Evolutionary conservation across 2,888 invertebrate genomes (phyloP).

Genomic region (Gibbula magus): DNA sequence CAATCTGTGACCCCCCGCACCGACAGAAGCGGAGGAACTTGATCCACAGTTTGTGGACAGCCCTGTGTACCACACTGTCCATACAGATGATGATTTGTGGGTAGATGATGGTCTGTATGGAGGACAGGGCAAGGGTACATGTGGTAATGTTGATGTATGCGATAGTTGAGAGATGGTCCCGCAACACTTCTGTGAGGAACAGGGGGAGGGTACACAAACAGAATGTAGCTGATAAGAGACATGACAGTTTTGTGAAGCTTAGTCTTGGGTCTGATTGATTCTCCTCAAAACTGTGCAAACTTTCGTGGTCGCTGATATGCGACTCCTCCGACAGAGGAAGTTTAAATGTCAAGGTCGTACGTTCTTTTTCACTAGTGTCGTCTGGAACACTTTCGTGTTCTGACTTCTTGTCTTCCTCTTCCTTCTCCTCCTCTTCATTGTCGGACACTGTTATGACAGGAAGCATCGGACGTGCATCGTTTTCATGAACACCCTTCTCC

Average conservation of each 20-base stretch:
- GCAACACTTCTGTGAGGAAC: constrained; percentile 58
- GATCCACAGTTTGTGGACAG: constrained; percentile 43
- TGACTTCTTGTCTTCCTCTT: constrained; percentile 23
- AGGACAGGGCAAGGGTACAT: constrained; percentile 61
- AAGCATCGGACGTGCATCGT: constrained; percentile 1
- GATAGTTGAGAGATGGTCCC: constrained; percentile 44
- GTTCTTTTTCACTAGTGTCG: neutral
- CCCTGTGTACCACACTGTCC: constrained; percentile 56
- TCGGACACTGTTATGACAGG: constrained; percentile 45
- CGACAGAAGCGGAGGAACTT: neutral
- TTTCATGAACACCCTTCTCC: neutral
- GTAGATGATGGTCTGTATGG: constrained; percentile 65
- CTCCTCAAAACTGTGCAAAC: constrained; percentile 24
- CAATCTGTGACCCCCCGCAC: neutral
- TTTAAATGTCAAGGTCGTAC: constrained; percentile 19
- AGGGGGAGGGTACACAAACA: constrained; percentile 61
- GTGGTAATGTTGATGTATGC: constrained; percentile 62
- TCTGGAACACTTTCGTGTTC: neutral
- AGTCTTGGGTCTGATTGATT: constrained; percentile 21
- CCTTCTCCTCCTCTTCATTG: constrained; percentile 21
- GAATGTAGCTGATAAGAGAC: constrained; percentile 57
- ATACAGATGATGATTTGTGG: constrained; percentile 65
- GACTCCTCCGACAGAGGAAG: constrained; percentile 38
- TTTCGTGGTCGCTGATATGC: constrained; percentile 10
- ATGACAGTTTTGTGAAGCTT: constrained; percentile 53